Percentiles rank a stretch among this genome's conserved stretches.
Conservation (phyloP, 2,113 vertebrate species). For the Manacus vitellinus region DNA sequence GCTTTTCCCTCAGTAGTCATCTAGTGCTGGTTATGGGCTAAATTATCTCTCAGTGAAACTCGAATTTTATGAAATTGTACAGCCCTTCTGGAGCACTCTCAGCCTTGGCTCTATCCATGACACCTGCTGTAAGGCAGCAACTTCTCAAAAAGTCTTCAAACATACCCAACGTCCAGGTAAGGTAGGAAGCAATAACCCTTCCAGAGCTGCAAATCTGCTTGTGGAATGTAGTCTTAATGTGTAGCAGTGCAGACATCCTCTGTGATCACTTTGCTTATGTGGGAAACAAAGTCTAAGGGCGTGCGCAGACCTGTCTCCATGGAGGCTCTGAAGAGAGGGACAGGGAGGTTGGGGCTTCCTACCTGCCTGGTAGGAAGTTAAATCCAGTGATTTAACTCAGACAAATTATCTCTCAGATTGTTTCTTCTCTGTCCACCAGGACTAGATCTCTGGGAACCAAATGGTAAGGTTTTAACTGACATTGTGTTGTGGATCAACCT, state of each 20-base stretch:
- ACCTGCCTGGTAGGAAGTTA: neutral
- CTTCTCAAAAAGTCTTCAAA: neutral
- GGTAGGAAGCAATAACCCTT: neutral
- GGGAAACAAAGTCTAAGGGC: neutral
- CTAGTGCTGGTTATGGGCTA: neutral
- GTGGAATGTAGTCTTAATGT: neutral
- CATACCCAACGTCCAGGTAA: neutral
- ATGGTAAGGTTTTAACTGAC: neutral
- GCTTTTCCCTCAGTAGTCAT: neutral
- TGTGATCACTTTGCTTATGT: accelerated
- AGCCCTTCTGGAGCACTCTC: neutral
- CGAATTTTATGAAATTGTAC: neutral
- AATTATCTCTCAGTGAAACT: neutral
- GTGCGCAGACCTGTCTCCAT: neutral
- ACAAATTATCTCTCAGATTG: neutral
- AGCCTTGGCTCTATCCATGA: neutral
- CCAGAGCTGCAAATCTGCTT: neutral
- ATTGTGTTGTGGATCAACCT: neutral
- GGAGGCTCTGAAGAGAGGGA: neutral
- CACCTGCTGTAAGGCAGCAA: neutral
- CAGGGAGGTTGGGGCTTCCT: accelerated
- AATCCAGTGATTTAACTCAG: neutral
- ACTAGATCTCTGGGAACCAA: neutral
- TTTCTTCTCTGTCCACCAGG: neutral
- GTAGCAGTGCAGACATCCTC: neutral